A percentile compares a stretch with the other conserved stretches of the same genome.
Evolutionary conservation across 2,113 vertebrate genomes (phyloP).

Genomic region (Podarcis raffonei): DNA sequence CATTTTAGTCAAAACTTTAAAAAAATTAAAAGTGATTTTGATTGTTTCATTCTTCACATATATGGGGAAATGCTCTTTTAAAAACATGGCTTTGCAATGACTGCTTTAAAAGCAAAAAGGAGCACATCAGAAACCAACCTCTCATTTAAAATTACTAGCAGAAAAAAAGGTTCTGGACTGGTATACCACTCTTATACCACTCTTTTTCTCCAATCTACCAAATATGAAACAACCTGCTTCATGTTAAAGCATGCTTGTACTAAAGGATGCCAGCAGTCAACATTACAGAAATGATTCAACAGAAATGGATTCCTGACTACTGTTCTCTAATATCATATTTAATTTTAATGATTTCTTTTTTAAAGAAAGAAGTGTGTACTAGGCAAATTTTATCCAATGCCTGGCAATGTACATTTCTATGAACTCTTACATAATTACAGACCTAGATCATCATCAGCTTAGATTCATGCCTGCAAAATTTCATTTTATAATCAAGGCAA

Average conservation of each 20-base stretch:
- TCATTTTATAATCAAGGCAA: constrained; percentile 47
- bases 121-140: constrained; percentile 12
- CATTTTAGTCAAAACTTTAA: constrained; percentile 51
- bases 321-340: constrained; percentile 36
- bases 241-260: constrained; percentile 23
- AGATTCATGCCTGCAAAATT: constrained; percentile 18
- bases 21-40: not conserved
- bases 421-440: constrained; percentile 31
- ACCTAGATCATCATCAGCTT: constrained; percentile 34
- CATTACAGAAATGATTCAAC: not conserved
- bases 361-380: constrained; percentile 34
- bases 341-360: constrained; percentile 53
- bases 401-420: constrained; percentile 9
- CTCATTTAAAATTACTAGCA: constrained; percentile 3
- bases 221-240: constrained; percentile 17
- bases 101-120: not conserved
- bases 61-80: not conserved
- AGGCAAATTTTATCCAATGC: constrained; percentile 49
- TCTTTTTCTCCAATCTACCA: not conserved
- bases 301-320: constrained; percentile 18
- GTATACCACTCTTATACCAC: not conserved
- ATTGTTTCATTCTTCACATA: not conserved
- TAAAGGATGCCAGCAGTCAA: constrained; percentile 21
- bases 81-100: not conserved
- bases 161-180: constrained; percentile 13